Evolutionary conservation across 1,140 invertebrate genomes (phyloP), one percentile per base, ranked within the genome.

Genomic region (Anastrepha obliqua): DNA sequence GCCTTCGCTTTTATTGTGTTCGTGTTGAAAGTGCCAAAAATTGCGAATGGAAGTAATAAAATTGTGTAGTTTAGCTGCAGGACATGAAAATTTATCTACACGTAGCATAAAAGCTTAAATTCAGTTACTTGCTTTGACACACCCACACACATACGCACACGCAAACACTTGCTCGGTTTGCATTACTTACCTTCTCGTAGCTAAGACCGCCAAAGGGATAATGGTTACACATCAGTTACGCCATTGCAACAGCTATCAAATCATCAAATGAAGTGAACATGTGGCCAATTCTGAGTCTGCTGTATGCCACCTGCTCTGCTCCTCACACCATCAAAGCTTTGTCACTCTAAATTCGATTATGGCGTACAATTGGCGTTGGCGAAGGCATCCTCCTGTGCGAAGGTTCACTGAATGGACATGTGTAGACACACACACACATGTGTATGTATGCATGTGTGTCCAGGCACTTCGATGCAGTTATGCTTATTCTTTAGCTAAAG

Each of bases 241-340:
- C 51, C 74, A 81, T 58, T 81, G 44, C 74, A 29, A 81, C 47
- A 42, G 74, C 74, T 81, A 81, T 81, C 47, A 81, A 81, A 47
- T n/a, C 74, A 81, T 81, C 74, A 81, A 81, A 81, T 81, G 74
- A 78, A 78, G 70, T 78, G 70, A 81, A 81, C 74, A 81, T 81
- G 74, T 81, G 74, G 74, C 74, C 74, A 81, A 81, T 81, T 81
- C n/a, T 7, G 42, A 11, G 67, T 47, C 67, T 20, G n/a, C 17
- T 81, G 17, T 42, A 55, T 55, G 51, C 5, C 51, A 55, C 7
- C 47, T 58, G 17, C n/a, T 6, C 17, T 74, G 42, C 51, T 55
- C 17, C 9, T 55, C 51, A 42, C 6, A 55, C 74, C n/a, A 55
- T 17, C 44, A 15, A 17, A 8, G 74, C 74, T 81, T 81, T 55